A percentile compares a stretch with the other conserved stretches of the same genome.
phyloP scores from a whole-genome alignment of 1,140 invertebrate species.

The Leptinotarsa lineolata region DNA sequence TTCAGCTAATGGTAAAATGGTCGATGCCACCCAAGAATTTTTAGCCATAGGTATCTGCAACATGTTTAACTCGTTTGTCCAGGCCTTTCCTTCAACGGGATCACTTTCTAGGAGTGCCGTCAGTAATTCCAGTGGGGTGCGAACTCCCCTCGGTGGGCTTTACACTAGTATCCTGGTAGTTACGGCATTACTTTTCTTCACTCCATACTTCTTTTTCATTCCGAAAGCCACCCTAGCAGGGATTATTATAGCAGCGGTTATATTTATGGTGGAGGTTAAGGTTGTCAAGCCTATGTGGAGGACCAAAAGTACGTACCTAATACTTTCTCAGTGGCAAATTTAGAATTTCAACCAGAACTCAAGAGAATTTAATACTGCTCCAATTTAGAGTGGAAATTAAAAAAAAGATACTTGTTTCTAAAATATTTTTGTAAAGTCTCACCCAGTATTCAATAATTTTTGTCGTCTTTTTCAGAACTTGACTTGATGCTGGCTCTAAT shows the following conservation, averaged over 20 bases:
- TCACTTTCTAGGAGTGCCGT: conserved; percentile 88
- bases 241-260: conserved; percentile 81
- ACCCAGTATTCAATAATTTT: not conserved
- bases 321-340: not conserved
- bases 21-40: conserved; percentile 85
- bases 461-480: conserved; percentile 66
- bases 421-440: too few relatives aligned
- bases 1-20: conserved; percentile 73
- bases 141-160: conserved; percentile 83
- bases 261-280: conserved; percentile 82
- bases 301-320: conserved; percentile 69
- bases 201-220: conserved; percentile 82
- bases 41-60: conserved; percentile 82
- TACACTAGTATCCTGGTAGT: conserved; percentile 84
- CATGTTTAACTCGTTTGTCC: conserved; percentile 85
- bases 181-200: conserved; percentile 76
- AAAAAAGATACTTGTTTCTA: too few relatives aligned
- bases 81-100: conserved; percentile 82
- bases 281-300: conserved; percentile 78
- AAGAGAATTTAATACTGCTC: too few relatives aligned
- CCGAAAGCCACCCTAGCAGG: conserved; percentile 78
- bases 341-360: too few relatives aligned
- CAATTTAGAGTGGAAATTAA: too few relatives aligned
- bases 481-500: conserved; percentile 83
- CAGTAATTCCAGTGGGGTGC: conserved; percentile 85